phyloP scores from a whole-genome alignment of 2,888 invertebrate genomes.

The Coleophora deauratella region DNA sequence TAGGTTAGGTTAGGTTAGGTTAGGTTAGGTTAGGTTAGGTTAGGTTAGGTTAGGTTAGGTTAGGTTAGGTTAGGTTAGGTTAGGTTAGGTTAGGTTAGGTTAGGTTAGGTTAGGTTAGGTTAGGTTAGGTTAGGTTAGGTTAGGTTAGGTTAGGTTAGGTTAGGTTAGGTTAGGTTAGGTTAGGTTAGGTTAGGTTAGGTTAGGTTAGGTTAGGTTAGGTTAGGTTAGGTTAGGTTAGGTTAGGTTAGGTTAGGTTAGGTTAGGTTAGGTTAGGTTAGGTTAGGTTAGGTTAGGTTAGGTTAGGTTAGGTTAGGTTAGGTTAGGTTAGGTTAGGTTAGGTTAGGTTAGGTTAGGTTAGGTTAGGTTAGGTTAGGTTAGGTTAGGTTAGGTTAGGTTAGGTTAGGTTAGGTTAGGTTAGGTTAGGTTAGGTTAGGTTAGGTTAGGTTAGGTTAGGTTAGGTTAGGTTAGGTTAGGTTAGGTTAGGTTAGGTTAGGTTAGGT shows the following conservation, averaged over 20 bases:
- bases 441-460: slow-evolving; percentile 4
- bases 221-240: slow-evolving; percentile 5
- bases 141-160: slow-evolving; percentile 4
- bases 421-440: slow-evolving; percentile 4
- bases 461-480: slow-evolving; percentile 2
- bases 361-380: slow-evolving; percentile 4
- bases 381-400: slow-evolving; percentile 4
- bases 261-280: slow-evolving; percentile 4
- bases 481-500: slow-evolving; percentile 3
- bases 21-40: slow-evolving; percentile 5
- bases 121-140: slow-evolving; percentile 5
- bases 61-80: slow-evolving; percentile 5
- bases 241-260: slow-evolving; percentile 4
- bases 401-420: slow-evolving; percentile 4
- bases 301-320: slow-evolving; percentile 4
- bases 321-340: slow-evolving; percentile 4
- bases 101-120: slow-evolving; percentile 5
- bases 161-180: slow-evolving; percentile 5
- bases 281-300: slow-evolving; percentile 4
- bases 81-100: slow-evolving; percentile 5
- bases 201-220: slow-evolving; percentile 5
- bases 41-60: slow-evolving; percentile 5
- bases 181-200: slow-evolving; percentile 5
- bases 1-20: slow-evolving; percentile 5
- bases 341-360: slow-evolving; percentile 4